Evolutionary conservation across 2,888 invertebrate species (phyloP).

Genomic region (Vannuccia rotundouncinata): DNA sequence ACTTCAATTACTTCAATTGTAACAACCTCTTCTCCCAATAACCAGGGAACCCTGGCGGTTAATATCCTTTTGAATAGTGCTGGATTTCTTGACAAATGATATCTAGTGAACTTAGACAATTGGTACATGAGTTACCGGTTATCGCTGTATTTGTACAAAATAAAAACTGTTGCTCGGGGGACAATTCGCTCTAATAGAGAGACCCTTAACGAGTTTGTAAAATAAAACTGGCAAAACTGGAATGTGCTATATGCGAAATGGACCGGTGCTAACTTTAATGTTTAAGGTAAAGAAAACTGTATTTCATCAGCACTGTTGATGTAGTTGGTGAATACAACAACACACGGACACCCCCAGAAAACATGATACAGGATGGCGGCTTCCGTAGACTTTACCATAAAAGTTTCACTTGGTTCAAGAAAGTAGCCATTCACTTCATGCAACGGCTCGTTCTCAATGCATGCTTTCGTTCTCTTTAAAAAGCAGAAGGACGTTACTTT

Average conservation of each 20-base stretch:
- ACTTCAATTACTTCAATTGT: too few relatives aligned
- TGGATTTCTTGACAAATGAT: conserved; percentile 23
- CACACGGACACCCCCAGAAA: conserved; percentile 17
- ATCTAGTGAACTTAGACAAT: conserved; percentile 9
- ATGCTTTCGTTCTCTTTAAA: conserved; percentile 2
- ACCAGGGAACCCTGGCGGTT: too few relatives aligned
- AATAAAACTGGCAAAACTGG: conserved; percentile 17
- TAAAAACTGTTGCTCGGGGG: conserved; percentile 9
- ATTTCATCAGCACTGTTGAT: conserved; percentile 24
- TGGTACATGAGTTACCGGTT: conserved; percentile 26
- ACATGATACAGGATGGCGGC: conserved; percentile 12
- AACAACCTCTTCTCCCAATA: too few relatives aligned
- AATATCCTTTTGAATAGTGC: conserved; percentile 22
- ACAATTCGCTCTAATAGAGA: conserved; percentile 13
- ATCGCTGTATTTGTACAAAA: conserved; percentile 23
- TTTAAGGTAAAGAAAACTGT: conserved; percentile 9
- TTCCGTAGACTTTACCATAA: conserved; percentile 11
- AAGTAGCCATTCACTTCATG: conserved; percentile 23
- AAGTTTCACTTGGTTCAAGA: conserved; percentile 26
- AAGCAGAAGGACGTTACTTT: conserved; percentile 17
- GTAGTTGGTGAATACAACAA: conserved; percentile 8
- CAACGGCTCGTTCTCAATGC: conserved; percentile 16
- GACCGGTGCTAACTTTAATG: conserved; percentile 17
- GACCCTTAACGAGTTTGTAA: conserved; percentile 8
- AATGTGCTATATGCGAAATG: conserved; percentile 26